Conservation (phyloP, 2,888 invertebrate genomes). For the Cataglyphis livida region DNA sequence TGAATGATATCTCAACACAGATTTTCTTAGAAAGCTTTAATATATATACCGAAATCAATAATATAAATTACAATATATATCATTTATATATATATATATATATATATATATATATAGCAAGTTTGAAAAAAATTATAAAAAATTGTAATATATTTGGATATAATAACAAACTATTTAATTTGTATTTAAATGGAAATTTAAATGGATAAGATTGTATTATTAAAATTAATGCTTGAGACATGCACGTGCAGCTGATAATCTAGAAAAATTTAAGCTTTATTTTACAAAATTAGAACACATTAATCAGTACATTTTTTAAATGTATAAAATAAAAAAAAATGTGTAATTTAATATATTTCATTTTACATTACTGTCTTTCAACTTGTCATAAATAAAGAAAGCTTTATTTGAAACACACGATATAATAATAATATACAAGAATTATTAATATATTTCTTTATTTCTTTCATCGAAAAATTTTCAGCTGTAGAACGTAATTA, state of each 20-base stretch:
- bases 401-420: not conserved
- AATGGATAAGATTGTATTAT: not conserved
- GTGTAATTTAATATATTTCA: not conserved
- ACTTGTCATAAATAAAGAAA: not conserved
- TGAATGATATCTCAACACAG: not conserved
- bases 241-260: not conserved
- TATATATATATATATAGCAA: not conserved
- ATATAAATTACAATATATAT: not conserved
- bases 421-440: not conserved
- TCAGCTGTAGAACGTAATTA: not conserved
- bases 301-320: not conserved
- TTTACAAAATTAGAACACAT: not conserved
- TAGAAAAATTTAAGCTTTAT: not conserved
- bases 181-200: too few species aligned
- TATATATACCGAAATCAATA: conserved; percentile 5
- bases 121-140: not conserved
- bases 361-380: not conserved
- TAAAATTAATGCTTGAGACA: too few species aligned
- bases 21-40: not conserved
- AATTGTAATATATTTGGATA: not conserved
- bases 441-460: not conserved
- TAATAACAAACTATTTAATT: not conserved
- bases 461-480: not conserved
- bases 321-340: not conserved
- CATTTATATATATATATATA: too few species aligned